Conservation (phyloP, 2,797 vertebrate species). For the Amphiprion clarkii region DNA sequence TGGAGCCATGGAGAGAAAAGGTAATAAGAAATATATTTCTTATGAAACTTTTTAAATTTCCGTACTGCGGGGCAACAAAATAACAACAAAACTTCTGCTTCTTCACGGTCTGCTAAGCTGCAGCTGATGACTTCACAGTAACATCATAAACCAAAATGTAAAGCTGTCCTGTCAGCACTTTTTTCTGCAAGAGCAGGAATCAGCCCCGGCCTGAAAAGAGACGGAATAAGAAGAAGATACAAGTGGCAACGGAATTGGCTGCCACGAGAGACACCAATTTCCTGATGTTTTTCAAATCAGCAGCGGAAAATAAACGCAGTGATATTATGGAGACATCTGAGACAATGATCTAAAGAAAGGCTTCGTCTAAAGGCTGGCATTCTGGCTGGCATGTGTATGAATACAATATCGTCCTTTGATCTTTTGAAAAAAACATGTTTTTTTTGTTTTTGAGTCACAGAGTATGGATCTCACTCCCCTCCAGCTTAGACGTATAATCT, state of each 20-base stretch:
- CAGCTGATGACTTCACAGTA: constrained; percentile 37
- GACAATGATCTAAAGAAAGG: constrained; percentile 30
- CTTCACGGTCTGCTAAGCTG: constrained; percentile 29
- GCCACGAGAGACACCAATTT: constrained; percentile 51
- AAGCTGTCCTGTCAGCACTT: constrained; percentile 59
- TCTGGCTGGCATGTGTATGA: constrained; percentile 10
- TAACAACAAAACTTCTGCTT: constrained; percentile 26
- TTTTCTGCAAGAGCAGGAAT: constrained; percentile 20
- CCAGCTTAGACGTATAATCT: constrained; percentile 29
- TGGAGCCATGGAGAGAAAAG: constrained; percentile 9
- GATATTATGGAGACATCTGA: constrained; percentile 38
- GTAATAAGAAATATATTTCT: constrained; percentile 44
- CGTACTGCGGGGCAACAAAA: constrained; percentile 24
- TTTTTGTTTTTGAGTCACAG: constrained; percentile 31
- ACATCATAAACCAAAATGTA: constrained; percentile 38
- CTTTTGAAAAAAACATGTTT: constrained; percentile 11
- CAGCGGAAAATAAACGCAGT: constrained; percentile 50
- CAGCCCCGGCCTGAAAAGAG: constrained; percentile 36
- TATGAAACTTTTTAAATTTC: constrained; percentile 27
- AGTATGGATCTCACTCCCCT: constrained; percentile 27
- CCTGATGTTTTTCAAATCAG: constrained; percentile 57
- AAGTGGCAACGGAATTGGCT: constrained; percentile 57
- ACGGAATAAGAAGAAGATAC: constrained; percentile 43
- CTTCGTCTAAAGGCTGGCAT: constrained; percentile 11
- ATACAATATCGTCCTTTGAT: constrained; percentile 20